Evolutionary conservation across 2,113 vertebrate species (phyloP).

Genomic region (Synodontis membranacea): DNA sequence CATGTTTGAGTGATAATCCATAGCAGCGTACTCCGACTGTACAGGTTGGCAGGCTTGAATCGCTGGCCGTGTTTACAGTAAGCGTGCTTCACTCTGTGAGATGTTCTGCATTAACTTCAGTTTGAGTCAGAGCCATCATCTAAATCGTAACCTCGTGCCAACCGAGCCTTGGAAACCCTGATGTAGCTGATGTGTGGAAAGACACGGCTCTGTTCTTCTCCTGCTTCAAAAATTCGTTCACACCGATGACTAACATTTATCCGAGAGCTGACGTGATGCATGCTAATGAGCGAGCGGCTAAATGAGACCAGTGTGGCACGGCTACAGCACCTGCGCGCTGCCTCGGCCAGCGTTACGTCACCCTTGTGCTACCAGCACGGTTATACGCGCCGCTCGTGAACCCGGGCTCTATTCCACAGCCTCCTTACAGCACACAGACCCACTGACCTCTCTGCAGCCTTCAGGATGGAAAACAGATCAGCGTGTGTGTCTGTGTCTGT

Average conservation of each 20-base stretch:
- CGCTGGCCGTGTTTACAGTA: neutral
- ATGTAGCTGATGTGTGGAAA: conserved; percentile 4
- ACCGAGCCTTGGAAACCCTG: conserved; percentile 3
- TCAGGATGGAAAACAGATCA: conserved; percentile 48
- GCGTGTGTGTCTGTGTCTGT: conserved; percentile 22
- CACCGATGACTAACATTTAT: conserved; percentile 56
- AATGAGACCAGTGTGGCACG: conserved; percentile 67
- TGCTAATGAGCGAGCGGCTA: conserved; percentile 63
- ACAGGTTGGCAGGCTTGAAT: neutral
- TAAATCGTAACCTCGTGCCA: conserved; percentile 12
- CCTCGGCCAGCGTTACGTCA: conserved; percentile 43
- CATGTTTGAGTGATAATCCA: no score
- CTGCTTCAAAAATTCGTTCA: conserved; percentile 38
- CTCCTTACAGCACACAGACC: conserved; percentile 38
- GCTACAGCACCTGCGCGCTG: conserved; percentile 66
- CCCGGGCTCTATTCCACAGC: conserved; percentile 22
- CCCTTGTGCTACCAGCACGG: conserved; percentile 20
- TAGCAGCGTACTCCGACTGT: neutral
- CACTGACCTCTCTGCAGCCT: conserved; percentile 37
- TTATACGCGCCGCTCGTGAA: neutral
- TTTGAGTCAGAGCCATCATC: neutral
- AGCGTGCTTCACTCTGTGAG: neutral
- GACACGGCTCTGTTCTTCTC: conserved; percentile 32
- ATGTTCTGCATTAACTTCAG: neutral
- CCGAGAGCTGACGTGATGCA: conserved; percentile 64